Evolutionary conservation across 2,888 invertebrate genomes (phyloP), one percentile per base, ranked within the genome.

Genomic region (Autographa pulchrina): DNA sequence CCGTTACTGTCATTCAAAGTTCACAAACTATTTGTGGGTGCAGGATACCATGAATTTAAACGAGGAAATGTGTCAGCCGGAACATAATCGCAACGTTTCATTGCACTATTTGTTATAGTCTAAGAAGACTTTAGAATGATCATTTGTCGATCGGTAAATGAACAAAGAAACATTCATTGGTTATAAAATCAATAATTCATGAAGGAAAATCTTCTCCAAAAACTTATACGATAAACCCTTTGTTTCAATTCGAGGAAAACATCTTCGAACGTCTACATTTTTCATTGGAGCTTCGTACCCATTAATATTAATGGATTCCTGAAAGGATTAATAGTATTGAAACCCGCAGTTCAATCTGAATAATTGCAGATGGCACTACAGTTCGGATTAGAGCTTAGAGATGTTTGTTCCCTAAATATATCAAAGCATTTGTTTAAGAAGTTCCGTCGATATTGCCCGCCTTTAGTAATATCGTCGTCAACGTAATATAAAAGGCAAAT

Each of bases 301-400:
- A 87, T 85, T 84, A 84, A 85, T 86, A 85, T 85, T 88, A 86
- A 87, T 86, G 88, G 87, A 86, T 84, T 82, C 76, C 75, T 71
- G 81, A 87, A 85, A 90, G 90, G 92, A 94, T 94, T 94, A 93
- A 92, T 93, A 91, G 90, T 90, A 91, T 90, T 91, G 90, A 90
- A 90, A 90, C 89, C 90, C 86, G 85, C 89, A 90, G 89, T 90
- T 91, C 90, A 91, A 91, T 92, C 90, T 86, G 89, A 89, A 91
- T 93, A 92, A 94, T 93, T 91, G 90, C 90, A 89, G 89, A 91
- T 88, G 72, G 80, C 77, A 78, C 76, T 80, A 75, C 68, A 62
- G 61, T 75, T 70, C 72, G 70, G 70, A 48, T 63, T 69, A 56
- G 75, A 68, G 61, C 75, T 72, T 65, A 62, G 65, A 75, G 61